Conservation (phyloP, 2,888 invertebrate genomes). For the Rhaphigaster nebulosa region DNA sequence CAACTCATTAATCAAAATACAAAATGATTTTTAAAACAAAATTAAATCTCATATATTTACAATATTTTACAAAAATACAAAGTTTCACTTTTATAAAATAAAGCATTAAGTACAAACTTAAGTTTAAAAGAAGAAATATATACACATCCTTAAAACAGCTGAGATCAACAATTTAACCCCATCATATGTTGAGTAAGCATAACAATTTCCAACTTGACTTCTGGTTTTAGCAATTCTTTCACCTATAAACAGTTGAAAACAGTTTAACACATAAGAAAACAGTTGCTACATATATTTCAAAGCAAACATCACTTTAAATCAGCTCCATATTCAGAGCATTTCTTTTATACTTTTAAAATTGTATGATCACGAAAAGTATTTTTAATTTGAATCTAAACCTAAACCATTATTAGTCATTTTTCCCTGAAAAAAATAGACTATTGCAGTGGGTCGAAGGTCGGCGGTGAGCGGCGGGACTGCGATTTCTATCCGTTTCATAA, state of each 20-base stretch:
- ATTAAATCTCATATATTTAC: constrained; percentile 3
- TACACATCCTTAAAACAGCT: background rate
- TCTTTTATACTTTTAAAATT: too few species aligned
- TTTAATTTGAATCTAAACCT: background rate
- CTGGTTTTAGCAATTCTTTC: constrained; percentile 83
- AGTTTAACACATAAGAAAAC: constrained; percentile 62
- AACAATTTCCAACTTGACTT: constrained; percentile 85
- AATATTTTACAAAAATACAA: constrained; percentile 25
- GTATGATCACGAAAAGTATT: background rate
- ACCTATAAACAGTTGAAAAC: too few species aligned
- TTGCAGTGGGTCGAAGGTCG: too few species aligned
- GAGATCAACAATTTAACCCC: constrained; percentile 1
- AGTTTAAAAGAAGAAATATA: background rate
- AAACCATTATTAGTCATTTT: too few species aligned
- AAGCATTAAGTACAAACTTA: background rate
- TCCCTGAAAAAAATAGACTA: too few species aligned
- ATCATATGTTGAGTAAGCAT: constrained; percentile 49
- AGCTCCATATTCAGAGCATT: too few species aligned
- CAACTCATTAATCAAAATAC: background rate
- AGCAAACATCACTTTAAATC: background rate
- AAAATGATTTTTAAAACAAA: background rate
- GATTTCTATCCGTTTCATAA: too few species aligned
- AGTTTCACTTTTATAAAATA: background rate
- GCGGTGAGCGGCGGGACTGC: too few species aligned
- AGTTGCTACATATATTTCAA: background rate